Base-by-base conservation (phyloP, 2,888 invertebrate species). In the Philhelius pedissequus region DNA sequence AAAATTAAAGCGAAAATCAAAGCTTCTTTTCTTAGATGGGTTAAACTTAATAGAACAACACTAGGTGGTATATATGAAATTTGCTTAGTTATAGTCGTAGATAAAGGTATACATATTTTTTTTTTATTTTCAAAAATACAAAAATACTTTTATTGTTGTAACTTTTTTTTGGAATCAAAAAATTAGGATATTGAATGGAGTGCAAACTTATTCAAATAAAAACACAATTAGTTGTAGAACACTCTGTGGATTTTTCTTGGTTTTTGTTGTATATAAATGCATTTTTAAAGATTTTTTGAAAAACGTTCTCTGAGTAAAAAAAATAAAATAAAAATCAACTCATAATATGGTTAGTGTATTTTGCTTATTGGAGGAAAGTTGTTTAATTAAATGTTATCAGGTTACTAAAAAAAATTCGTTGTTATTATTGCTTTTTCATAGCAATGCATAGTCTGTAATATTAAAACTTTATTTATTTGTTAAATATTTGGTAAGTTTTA, bases 381-480 rank as follows among this genome's bases (percentile, higher is more conserved):
- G 30, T 43, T 58, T 38, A 62, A n/a, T 38, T 40, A 40, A 15
- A 43, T 18, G 15, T 60, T 60, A 43, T 38, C 40, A 52, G 52
- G 13, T 69, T 76, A 58, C 70, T 81, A 66, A 81, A 76, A 81
- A 80, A 80, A 81, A 81, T 81, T 81, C 81, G 81, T 76, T 81
- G 80, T 64, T 70, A 43, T 76, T 58, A 48, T 56, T 27, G 27
- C 27, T 4, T 80, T 62, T 66, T 52, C 54, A 54, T 40, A 45
- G 32, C 11, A 66, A 35, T 58, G 52, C 8, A 66, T 56, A 68
- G 38, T 69, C 35, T 69, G n/a, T 66, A 50, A 20, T n/a, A 38
- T 50, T 43, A 9, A 43, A 43, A 22, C 1, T 13, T 15, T 38
- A 52, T n/a, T 15, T 38, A 52, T 20, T 54, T 40, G 18, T 64